Evolutionary conservation across 1,140 invertebrate species (phyloP), one percentile per base, ranked within the genome.

Genomic region (Yoshiicerus persimilis): DNA sequence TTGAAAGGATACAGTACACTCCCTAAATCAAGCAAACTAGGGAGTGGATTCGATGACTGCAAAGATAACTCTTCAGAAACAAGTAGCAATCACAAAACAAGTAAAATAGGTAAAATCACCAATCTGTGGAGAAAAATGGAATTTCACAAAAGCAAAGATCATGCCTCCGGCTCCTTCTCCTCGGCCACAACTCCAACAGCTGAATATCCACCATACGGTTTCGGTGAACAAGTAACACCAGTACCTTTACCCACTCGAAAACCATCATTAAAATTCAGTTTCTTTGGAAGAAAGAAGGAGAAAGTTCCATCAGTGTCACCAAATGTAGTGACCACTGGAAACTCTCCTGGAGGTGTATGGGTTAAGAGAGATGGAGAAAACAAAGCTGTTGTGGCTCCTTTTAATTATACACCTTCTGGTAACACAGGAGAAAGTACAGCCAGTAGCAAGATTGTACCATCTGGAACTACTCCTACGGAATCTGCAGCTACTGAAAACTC

Each of bases 391-490:
- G 87, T 90, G 2, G 32, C 75, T 13, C 89, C 89, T 5, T 90
- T 90, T 56, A 90, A 88, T 70, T 88, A 90, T 47, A 77, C 75
- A 11, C 89, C 89, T 13, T 87, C 89, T 2, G 38, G 34, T 34
- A 80, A 36, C 34, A n/a, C 32, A 23, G 30, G 20, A 80, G 75
- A 36, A 30, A 9, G 64, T 16, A n/a, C 23, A n/a, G 13, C 38
- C 1, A n/a, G n/a, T n/a, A n/a, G n/a, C n/a, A 56, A 56, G 47
- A 56, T 56, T 5, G 64, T 70, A 5, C 30, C 30, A 10, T 13
- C 34, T 80, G 75, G n/a, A 20, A 38, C 30, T 77, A 25, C 56
- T 16, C 34, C 20, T 27, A 8, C 20, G 6, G 47, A 66, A 75
- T 25, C 32, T 34, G 27, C 36, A 10, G 9, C 86, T 36, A 83